Percentiles rank a stretch among this genome's conserved stretches.
Evolutionary conservation across 2,888 invertebrate species (phyloP).

Genomic region (Selenia dentaria): DNA sequence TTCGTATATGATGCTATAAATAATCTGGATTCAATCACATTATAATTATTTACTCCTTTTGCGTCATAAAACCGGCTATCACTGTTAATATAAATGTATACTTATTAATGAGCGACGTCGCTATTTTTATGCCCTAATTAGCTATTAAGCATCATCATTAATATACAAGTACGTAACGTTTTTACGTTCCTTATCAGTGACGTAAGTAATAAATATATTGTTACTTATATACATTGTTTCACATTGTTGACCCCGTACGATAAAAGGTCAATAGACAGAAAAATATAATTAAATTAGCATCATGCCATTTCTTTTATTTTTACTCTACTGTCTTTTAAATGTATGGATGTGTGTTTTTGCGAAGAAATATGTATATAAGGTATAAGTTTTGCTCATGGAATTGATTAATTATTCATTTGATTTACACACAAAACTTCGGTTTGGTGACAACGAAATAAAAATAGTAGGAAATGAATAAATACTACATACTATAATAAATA

Average conservation of each 20-base stretch:
- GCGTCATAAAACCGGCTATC: conserved; percentile 8
- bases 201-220: conserved; percentile 45
- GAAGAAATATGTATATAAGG: too few relatives aligned
- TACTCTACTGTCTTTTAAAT: too few relatives aligned
- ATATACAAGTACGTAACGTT: too few relatives aligned
- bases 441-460: too few relatives aligned
- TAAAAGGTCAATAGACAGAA: conserved; percentile 21
- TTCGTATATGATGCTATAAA: conserved; percentile 4
- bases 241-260: conserved; percentile 37
- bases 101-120: conserved; percentile 2
- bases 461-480: too few relatives aligned
- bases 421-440: too few relatives aligned
- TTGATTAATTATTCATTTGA: too few relatives aligned
- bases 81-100: conserved; percentile 1
- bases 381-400: too few relatives aligned
- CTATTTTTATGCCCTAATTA: conserved; percentile 17
- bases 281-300: conserved; percentile 1
- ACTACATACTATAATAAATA: too few relatives aligned
- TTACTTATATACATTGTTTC: conserved; percentile 40
- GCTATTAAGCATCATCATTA: conserved; percentile 15
- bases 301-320: too few relatives aligned
- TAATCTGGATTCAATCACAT: conserved; percentile 1
- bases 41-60: neutral
- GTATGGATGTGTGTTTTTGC: too few relatives aligned
- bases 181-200: conserved; percentile 40